A percentile compares a stretch with the other conserved stretches of the same genome.
These are phyloP conservation scores for Nestor notabilis DNA, from an alignment of 2,113 vertebrate species.

Conservation along the genomic window DNA sequence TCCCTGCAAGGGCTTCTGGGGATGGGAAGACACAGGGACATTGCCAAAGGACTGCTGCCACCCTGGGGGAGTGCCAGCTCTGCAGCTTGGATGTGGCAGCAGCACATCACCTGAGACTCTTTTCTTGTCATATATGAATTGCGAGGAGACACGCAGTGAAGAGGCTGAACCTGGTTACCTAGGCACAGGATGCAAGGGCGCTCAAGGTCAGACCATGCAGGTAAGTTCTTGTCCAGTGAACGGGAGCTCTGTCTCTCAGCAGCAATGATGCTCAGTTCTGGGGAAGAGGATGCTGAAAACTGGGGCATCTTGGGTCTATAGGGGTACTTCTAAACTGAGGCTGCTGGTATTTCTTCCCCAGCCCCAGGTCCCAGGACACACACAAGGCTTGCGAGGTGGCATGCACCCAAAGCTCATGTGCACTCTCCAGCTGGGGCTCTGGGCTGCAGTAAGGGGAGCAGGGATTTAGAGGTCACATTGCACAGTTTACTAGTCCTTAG, in stretches of 20 bases:
- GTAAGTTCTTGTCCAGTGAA: background rate
- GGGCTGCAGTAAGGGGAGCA: background rate
- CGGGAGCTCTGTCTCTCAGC: background rate
- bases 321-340: background rate
- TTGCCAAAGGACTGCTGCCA: background rate
- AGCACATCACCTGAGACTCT: background rate
- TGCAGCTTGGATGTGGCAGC: fast-evolving
- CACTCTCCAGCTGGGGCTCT: background rate
- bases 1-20: background rate
- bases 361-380: background rate
- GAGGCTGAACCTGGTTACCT: background rate
- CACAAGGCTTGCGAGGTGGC: background rate
- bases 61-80: background rate
- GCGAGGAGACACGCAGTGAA: background rate
- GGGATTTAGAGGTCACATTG: fast-evolving
- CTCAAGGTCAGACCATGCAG: background rate
- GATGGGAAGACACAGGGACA: fast-evolving
- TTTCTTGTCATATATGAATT: background rate
- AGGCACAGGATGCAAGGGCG: fast-evolving
- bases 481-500: background rate
- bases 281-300: background rate
- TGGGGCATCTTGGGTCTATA: background rate
- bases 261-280: background rate
- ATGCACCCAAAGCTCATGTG: fast-evolving
- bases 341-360: background rate